phyloP scores from a whole-genome alignment of 2,797 vertebrate species.

The Phylloscopus collybita region DNA sequence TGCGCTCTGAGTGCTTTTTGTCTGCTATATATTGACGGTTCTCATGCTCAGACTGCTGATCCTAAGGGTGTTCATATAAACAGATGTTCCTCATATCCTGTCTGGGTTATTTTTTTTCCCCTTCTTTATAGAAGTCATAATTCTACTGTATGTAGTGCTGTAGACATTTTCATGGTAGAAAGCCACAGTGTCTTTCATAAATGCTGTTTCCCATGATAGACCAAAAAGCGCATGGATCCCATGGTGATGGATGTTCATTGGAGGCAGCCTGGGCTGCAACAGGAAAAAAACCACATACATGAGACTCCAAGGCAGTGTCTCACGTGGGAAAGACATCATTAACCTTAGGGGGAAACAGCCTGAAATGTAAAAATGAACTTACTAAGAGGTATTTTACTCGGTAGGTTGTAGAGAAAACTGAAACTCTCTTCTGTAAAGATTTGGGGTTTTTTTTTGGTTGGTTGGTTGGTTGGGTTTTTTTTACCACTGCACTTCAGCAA shows the following conservation, averaged over 20 bases:
- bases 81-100: constrained; percentile 50
- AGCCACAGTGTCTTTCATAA: constrained; percentile 58
- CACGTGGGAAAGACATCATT: neutral
- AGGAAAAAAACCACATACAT: neutral
- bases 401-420: neutral
- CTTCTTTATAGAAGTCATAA: constrained; percentile 60
- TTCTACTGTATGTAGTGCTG: constrained; percentile 51
- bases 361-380: neutral
- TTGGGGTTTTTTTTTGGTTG: neutral
- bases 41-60: constrained; percentile 34
- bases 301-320: neutral
- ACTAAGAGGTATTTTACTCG: neutral
- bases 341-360: neutral
- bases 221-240: neutral
- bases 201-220: constrained; percentile 22
- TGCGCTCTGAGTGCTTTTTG: neutral
- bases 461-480: neutral
- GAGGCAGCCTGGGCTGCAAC: neutral
- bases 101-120: constrained; percentile 29
- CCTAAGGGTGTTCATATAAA: constrained; percentile 51
- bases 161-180: constrained; percentile 59
- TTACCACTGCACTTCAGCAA: accelerated
- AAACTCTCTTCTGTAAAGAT: neutral
- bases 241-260: neutral
- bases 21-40: neutral